Conservation (phyloP, 2,113 vertebrate species). For the Furnarius figulus region DNA sequence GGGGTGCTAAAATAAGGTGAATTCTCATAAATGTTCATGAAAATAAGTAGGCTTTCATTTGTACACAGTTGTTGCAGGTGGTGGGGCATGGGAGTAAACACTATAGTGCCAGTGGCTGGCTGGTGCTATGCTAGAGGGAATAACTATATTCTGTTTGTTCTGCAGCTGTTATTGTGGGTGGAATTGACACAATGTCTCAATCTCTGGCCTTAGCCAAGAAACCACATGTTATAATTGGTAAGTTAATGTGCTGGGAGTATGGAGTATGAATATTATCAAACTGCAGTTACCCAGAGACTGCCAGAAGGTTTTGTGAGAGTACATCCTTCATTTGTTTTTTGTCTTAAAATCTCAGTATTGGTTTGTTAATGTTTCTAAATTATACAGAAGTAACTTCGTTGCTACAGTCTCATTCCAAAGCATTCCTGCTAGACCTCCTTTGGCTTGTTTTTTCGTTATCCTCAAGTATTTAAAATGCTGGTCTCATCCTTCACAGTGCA, state of each 20-base stretch:
- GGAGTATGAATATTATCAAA: not conserved
- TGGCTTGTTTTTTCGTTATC: not conserved
- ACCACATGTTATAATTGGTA: constrained; percentile 94
- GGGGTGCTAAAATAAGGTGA: not conserved
- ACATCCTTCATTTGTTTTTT: not conserved
- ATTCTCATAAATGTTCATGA: not conserved
- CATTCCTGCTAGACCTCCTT: not conserved
- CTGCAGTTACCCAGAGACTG: not conserved
- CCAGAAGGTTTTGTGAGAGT: not conserved
- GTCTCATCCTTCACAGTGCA: not conserved
- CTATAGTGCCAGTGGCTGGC: rapidly evolving
- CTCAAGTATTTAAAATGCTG: not conserved
- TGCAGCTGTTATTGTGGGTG: constrained; percentile 93
- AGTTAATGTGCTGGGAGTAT: constrained; percentile 10
- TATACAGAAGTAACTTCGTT: not conserved
- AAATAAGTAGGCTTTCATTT: not conserved
- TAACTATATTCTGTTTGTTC: not conserved
- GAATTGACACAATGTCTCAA: constrained; percentile 98
- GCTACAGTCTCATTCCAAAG: not conserved
- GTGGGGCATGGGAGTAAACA: not conserved
- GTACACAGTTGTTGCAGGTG: not conserved
- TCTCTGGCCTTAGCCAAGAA: constrained; percentile 95
- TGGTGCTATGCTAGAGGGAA: not conserved
- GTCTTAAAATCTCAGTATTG: not conserved
- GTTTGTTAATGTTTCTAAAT: not conserved